These are phyloP conservation scores for Thecophora atra DNA, from an alignment of 2,888 invertebrate species.

Conservation along the genomic window DNA sequence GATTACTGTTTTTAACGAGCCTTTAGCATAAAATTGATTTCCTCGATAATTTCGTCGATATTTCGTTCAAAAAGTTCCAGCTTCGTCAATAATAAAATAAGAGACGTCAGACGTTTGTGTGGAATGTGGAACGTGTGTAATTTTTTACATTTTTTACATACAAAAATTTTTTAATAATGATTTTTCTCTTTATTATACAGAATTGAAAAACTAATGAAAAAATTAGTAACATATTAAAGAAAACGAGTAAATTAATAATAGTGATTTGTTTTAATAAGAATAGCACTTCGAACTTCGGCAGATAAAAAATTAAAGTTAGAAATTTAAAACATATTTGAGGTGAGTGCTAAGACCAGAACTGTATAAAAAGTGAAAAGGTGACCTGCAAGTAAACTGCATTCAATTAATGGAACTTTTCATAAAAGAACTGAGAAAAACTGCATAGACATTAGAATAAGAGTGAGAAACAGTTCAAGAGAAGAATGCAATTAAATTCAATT, in stretches of 20 bases:
- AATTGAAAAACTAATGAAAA: slow-evolving; percentile 44
- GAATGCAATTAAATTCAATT: slow-evolving; percentile 60
- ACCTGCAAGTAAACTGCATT: slow-evolving; percentile 33
- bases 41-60: too few relatives aligned
- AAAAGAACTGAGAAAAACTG: slow-evolving; percentile 36
- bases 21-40: too few relatives aligned
- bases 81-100: too few relatives aligned
- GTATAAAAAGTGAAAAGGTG: slow-evolving; percentile 42
- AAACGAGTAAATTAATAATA: slow-evolving; percentile 25
- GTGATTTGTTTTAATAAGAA: slow-evolving; percentile 16
- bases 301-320: slow-evolving; percentile 18
- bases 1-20: too few relatives aligned
- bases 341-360: slow-evolving; percentile 37
- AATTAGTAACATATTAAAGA: slow-evolving; percentile 36
- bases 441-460: slow-evolving; percentile 38
- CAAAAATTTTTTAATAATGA: too few relatives aligned
- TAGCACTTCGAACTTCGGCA: slow-evolving; percentile 34
- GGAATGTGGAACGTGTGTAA: too few relatives aligned
- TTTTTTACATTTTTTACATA: too few relatives aligned
- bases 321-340: slow-evolving; percentile 33
- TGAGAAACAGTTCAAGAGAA: slow-evolving; percentile 38
- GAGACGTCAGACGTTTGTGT: too few relatives aligned
- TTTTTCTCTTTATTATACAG: slow-evolving; percentile 45
- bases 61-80: too few relatives aligned
- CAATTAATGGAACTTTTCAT: slow-evolving; percentile 41